Evolutionary conservation across 2,113 vertebrate genomes (phyloP).

Genomic region (Caranx melampygus): DNA sequence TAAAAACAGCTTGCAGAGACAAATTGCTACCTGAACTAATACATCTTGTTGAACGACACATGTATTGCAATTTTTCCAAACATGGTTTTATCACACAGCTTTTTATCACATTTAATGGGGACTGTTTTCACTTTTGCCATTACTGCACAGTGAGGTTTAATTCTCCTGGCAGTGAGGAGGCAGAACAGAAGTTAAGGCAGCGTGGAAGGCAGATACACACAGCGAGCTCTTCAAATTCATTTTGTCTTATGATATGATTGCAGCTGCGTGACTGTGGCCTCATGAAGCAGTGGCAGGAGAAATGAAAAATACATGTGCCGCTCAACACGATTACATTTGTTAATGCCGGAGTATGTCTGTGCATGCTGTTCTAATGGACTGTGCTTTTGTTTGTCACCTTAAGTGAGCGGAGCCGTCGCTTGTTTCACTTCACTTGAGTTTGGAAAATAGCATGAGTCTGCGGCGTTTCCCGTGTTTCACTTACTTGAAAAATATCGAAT

Average conservation of each 20-base stretch:
- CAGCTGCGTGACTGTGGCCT: constrained; percentile 59
- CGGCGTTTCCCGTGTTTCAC: background rate
- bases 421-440: constrained; percentile 39
- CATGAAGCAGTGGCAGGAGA: constrained; percentile 40
- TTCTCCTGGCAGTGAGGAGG: constrained; percentile 57
- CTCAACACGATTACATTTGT: constrained; percentile 52
- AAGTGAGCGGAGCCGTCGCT: constrained; percentile 48
- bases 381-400: constrained; percentile 69
- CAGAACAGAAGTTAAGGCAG: constrained; percentile 57
- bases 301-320: constrained; percentile 59
- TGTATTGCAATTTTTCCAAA: constrained; percentile 40
- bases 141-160: constrained; percentile 56
- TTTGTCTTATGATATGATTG: constrained; percentile 59
- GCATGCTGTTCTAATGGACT: constrained; percentile 66
- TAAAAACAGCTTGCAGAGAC: constrained; percentile 52
- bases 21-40: constrained; percentile 63
- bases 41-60: constrained; percentile 58
- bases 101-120: constrained; percentile 69
- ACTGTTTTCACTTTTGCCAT: constrained; percentile 57
- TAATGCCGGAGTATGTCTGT: constrained; percentile 51
- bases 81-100: constrained; percentile 54
- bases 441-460: constrained; percentile 19
- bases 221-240: constrained; percentile 57
- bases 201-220: constrained; percentile 51
- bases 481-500: background rate